Conservation (phyloP, 1,140 invertebrate genomes). For the Pararge aegeria region DNA sequence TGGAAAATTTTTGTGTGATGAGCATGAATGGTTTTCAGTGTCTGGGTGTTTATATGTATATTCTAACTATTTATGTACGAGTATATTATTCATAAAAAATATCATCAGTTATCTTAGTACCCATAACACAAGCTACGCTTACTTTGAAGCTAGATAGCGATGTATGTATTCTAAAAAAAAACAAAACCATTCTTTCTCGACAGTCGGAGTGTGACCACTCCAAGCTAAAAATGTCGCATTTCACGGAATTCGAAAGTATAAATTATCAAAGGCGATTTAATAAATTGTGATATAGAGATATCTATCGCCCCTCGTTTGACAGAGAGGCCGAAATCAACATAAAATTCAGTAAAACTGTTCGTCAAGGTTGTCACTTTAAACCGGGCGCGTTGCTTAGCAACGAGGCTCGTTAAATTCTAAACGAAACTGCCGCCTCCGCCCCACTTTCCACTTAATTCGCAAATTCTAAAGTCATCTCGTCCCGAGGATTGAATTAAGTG, state of each 20-base stretch:
- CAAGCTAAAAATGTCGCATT: no score
- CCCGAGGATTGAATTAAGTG: not conserved
- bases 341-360: slow-evolving; percentile 2
- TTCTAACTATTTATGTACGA: no score
- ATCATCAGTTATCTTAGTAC: no score
- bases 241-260: not conserved
- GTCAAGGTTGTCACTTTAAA: slow-evolving; percentile 3
- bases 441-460: not conserved
- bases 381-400: not conserved
- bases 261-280: not conserved
- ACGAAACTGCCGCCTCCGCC: not conserved
- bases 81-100: no score
- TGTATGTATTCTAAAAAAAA: no score
- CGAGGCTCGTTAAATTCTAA: not conserved
- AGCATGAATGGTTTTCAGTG: no score
- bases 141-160: no score
- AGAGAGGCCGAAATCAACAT: not conserved
- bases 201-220: no score
- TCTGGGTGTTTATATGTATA: no score
- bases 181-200: no score
- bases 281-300: not conserved
- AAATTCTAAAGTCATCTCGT: slow-evolving; percentile 1
- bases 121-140: no score
- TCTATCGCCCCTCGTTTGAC: not conserved
- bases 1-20: no score